Evolutionary conservation across 2,797 vertebrate species (phyloP), one percentile per base, ranked within the genome.

Genomic region (Echiichthys vipera): DNA sequence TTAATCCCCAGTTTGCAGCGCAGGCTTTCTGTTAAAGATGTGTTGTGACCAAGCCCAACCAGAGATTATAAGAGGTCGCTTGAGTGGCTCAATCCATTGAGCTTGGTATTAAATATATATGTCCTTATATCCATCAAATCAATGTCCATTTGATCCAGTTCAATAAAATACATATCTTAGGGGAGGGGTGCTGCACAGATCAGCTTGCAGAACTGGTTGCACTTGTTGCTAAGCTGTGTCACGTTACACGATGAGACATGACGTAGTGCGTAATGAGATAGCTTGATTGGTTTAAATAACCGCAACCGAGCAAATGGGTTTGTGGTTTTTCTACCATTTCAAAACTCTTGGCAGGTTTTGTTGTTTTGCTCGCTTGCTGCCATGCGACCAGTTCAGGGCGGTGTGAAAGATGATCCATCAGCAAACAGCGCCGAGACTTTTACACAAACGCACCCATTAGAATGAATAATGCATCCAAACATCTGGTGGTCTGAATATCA

Each of bases 381-480:
- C 66, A 75, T 67, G 65, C 90, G 77, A 90, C n/a, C n/a, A n/a
- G n/a, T n/a, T n/a, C n/a, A n/a, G n/a, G n/a, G n/a, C n/a, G n/a
- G n/a, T n/a, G n/a, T n/a, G n/a, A n/a, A n/a, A n/a, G n/a, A n/a
- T n/a, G n/a, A n/a, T n/a, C n/a, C n/a, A n/a, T n/a, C n/a, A n/a
- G n/a, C n/a, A n/a, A 91, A 88, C 82, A 85, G 67, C 0, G 12
- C 51, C 6, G 58, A 58, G 51, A 70, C 37, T 80, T 81, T 71
- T 65, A 82, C 69, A 84, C 71, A 83, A 83, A 84, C 91, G 85
- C 78, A 87, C 42, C 53, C 61, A 75, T 85, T 65, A 85, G 61
- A 71, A 80, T 87, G 75, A 90, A 88, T 90, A 81, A 89, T 83
- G 63, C 68, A 83, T 82, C 57, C 76, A 81, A 86, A 86, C 90